These are phyloP conservation scores for Hermaeophaga mercurialis DNA, from an alignment of 2,888 invertebrate genomes.

Conservation along the genomic window DNA sequence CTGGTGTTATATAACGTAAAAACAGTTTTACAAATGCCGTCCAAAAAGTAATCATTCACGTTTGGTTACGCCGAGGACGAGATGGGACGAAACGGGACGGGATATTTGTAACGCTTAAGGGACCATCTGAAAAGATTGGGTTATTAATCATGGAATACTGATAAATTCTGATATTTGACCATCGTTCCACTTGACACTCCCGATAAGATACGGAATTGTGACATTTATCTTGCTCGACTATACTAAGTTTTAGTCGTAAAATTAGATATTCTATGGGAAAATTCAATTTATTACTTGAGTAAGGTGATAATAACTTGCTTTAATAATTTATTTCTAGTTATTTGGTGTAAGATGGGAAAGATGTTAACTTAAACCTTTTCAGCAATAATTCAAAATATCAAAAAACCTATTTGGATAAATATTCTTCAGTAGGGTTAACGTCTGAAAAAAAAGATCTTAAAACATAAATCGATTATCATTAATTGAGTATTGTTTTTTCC, in stretches of 20 bases:
- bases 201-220: conserved; percentile 33
- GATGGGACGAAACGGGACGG: conserved; percentile 19
- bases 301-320: too few relatives aligned
- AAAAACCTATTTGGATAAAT: too few relatives aligned
- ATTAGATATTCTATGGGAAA: conserved; percentile 19
- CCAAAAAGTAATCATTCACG: conserved; percentile 10
- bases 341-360: too few relatives aligned
- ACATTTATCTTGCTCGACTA: conserved; percentile 33
- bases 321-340: too few relatives aligned
- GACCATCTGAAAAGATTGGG: conserved; percentile 44
- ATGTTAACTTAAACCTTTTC: too few relatives aligned
- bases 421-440: too few relatives aligned
- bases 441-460: too few relatives aligned
- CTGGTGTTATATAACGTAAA: background rate
- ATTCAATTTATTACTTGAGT: conserved; percentile 16
- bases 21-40: conserved; percentile 10
- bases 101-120: conserved; percentile 45
- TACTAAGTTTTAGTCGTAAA: conserved; percentile 18
- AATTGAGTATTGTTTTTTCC: too few relatives aligned
- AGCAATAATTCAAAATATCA: too few relatives aligned
- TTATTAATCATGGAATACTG: conserved; percentile 44
- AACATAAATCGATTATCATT: too few relatives aligned
- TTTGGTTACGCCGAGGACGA: conserved; percentile 5
- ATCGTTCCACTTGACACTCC: conserved; percentile 32
- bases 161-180: conserved; percentile 48